Percentiles rank a stretch among this genome's conserved stretches.
phyloP scores from a whole-genome alignment of 2,797 vertebrate species.

The Cuculus canorus region DNA sequence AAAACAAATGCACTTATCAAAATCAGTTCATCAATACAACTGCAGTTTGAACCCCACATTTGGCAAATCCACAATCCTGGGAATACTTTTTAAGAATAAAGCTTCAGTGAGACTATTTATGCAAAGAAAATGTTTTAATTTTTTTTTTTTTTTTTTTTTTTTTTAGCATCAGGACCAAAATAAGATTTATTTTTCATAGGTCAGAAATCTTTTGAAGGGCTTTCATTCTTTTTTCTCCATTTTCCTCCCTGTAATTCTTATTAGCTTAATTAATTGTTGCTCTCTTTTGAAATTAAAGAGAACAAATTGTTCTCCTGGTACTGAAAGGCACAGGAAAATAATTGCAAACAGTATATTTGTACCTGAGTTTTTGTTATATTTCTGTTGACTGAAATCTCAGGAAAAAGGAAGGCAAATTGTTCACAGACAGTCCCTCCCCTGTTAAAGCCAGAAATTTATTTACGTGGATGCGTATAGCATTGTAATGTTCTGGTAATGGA shows the following conservation, averaged over 20 bases:
- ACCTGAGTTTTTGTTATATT: conserved; percentile 25
- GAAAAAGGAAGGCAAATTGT: background rate
- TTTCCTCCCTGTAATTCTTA: background rate
- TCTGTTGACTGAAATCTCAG: conserved; percentile 6
- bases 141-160: too few species aligned
- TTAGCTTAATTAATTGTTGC: conserved; percentile 54
- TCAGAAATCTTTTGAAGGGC: conserved; percentile 43
- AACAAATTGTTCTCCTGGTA: conserved; percentile 34
- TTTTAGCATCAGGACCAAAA: background rate
- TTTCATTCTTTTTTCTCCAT: background rate
- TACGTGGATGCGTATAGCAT: background rate
- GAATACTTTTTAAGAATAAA: conserved; percentile 8
- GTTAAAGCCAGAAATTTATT: conserved; percentile 13
- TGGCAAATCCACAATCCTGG: background rate
- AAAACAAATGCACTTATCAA: background rate
- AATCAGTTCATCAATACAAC: background rate
- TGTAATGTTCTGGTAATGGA: conserved; percentile 48
- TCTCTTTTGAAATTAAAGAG: conserved; percentile 51
- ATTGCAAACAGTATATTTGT: background rate
- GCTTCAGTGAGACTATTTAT: conserved; percentile 29
- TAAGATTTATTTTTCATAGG: background rate
- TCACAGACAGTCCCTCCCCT: background rate
- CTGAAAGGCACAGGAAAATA: conserved; percentile 24
- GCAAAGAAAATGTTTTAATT: background rate
- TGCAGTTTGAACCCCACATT: background rate